Conservation (phyloP, 2,888 invertebrate genomes). For the Drosophila anomalipes region DNA sequence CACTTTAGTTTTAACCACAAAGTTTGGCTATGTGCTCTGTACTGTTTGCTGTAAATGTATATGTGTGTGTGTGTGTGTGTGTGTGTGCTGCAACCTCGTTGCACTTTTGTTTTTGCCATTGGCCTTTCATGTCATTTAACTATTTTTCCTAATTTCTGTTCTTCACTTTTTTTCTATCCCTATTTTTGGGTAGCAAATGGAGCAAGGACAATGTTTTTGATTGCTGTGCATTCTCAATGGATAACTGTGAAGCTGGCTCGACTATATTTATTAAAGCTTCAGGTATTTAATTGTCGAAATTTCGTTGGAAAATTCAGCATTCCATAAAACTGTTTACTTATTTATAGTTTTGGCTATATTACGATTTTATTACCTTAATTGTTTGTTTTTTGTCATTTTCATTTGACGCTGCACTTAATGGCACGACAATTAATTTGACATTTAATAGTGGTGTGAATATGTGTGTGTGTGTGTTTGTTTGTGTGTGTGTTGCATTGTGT, state of each 20-base stretch:
- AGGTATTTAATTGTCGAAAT: neutral
- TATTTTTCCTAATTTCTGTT: conserved; percentile 40
- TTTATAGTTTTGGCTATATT: conserved; percentile 31
- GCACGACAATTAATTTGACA: conserved; percentile 71
- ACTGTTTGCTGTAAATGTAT: neutral
- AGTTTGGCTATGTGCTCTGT: conserved; percentile 55
- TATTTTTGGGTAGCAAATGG: conserved; percentile 27
- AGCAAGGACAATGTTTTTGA: conserved; percentile 60
- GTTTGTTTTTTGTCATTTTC: conserved; percentile 14
- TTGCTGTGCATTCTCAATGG: conserved; percentile 50
- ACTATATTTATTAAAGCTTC: conserved; percentile 44
- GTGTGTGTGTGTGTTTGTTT: conserved; percentile 25
- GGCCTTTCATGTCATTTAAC: conserved; percentile 79
- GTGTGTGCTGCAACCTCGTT: conserved; percentile 56
- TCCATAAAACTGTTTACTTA: neutral
- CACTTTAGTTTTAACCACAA: conserved; percentile 78
- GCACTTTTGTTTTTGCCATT: conserved; percentile 73
- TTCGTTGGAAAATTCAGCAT: neutral
- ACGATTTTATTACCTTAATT: conserved; percentile 41
- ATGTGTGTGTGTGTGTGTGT: conserved; percentile 19
- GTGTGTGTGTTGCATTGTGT: conserved; percentile 18
- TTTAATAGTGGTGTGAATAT: conserved; percentile 52
- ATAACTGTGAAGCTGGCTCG: conserved; percentile 37
- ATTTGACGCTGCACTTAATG: conserved; percentile 68
- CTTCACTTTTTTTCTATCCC: conserved; percentile 1